phyloP scores from a whole-genome alignment of 2,797 vertebrate species.

The Gymnoscopelus microlampas region DNA sequence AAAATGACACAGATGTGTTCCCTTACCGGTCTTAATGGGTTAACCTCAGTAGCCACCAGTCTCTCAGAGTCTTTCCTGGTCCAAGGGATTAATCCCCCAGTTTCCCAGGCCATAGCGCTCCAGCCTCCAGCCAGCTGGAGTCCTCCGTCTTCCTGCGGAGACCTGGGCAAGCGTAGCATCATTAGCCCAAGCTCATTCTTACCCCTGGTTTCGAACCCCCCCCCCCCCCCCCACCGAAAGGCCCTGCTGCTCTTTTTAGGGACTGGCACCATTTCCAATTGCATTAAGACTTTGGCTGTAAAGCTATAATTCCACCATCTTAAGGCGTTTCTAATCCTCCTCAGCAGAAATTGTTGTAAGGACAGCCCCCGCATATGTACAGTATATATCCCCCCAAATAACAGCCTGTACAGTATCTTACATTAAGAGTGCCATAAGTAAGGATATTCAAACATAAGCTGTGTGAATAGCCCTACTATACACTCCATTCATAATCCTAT shows the following conservation, averaged over 20 bases:
- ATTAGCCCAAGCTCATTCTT: constrained; percentile 78
- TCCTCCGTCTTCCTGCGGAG: constrained; percentile 60
- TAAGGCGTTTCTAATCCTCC: constrained; percentile 78
- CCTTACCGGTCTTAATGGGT: too few relatives aligned
- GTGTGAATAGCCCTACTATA: neutral
- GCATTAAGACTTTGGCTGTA: constrained; percentile 71
- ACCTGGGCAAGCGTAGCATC: constrained; percentile 69
- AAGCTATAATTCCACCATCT: constrained; percentile 73
- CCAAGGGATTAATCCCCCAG: constrained; percentile 74
- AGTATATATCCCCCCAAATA: constrained; percentile 25
- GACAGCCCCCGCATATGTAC: constrained; percentile 50
- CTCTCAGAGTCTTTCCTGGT: constrained; percentile 65
- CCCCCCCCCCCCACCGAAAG: constrained; percentile 52
- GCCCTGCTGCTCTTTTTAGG: constrained; percentile 74
- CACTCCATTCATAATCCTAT: neutral
- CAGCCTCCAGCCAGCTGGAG: constrained; percentile 68
- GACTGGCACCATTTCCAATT: constrained; percentile 69
- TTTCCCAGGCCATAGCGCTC: constrained; percentile 62
- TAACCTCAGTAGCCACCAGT: constrained; percentile 62
- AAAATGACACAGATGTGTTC: too few relatives aligned
- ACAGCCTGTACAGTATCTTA: constrained; percentile 25
- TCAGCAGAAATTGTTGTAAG: constrained; percentile 71
- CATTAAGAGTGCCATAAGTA: constrained; percentile 26
- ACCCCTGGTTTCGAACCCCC: constrained; percentile 49
- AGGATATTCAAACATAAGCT: constrained; percentile 5